Percentiles rank a stretch among this genome's conserved stretches.
Evolutionary conservation across 2,888 invertebrate species (phyloP).

Genomic region (Branchellion lobata): DNA sequence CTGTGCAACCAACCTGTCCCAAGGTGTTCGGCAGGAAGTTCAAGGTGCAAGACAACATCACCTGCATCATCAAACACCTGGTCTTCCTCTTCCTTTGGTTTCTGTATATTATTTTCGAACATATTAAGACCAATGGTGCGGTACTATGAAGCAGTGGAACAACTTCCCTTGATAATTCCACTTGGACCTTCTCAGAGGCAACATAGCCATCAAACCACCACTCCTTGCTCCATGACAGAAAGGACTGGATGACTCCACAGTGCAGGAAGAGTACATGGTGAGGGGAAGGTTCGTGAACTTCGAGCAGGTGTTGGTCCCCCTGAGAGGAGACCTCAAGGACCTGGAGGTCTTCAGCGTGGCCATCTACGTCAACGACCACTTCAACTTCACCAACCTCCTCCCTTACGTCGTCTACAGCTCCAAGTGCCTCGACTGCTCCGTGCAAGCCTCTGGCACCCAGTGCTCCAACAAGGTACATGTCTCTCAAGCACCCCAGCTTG

Average conservation of each 20-base stretch:
- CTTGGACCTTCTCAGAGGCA: too few relatives aligned
- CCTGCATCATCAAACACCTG: constrained; percentile 3
- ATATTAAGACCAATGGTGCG: too few relatives aligned
- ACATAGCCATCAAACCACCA: too few relatives aligned
- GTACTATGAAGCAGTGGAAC: too few relatives aligned
- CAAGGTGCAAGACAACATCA: constrained; percentile 5
- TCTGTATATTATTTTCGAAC: not conserved
- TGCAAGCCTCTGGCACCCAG: not conserved
- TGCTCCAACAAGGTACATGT: not conserved
- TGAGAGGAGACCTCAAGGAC: not conserved
- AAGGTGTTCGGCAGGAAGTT: constrained; percentile 6
- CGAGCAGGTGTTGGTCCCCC: not conserved
- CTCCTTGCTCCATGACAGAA: too few relatives aligned
- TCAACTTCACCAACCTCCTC: not conserved
- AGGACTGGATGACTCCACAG: too few relatives aligned
- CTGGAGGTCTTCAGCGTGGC: not conserved
- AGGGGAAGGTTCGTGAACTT: not conserved
- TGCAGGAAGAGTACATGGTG: not conserved
- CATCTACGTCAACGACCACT: not conserved
- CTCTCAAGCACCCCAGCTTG: too few relatives aligned
- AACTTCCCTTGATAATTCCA: too few relatives aligned
- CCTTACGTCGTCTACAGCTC: not conserved
- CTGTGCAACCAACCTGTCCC: not conserved
- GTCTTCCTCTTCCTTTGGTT: not conserved
- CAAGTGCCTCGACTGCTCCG: not conserved